Evolutionary conservation across 2,113 vertebrate genomes (phyloP).

Genomic region (Steatornis caripensis): DNA sequence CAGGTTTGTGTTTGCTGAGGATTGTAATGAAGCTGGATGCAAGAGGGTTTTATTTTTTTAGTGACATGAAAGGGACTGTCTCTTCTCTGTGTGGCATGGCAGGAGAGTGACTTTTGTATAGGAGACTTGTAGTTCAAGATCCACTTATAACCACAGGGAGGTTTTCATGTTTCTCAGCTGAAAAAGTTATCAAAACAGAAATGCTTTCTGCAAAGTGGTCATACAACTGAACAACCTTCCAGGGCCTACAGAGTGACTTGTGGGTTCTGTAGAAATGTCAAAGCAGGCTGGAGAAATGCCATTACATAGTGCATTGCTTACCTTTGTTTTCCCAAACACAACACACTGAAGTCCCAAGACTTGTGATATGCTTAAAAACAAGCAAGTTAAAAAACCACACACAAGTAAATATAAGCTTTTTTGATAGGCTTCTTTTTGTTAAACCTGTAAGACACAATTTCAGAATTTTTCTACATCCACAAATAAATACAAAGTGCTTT

Average conservation of each 20-base stretch:
- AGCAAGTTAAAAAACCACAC: not conserved
- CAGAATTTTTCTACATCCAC: not conserved
- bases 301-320: not conserved
- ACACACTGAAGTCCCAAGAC: not conserved
- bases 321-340: not conserved
- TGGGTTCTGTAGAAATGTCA: not conserved
- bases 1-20: not conserved
- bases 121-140: not conserved
- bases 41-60: too few species aligned
- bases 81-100: not conserved
- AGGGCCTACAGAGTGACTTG: too few species aligned
- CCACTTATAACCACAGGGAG: not conserved
- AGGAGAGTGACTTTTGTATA: not conserved
- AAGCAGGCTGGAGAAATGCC: not conserved
- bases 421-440: not conserved
- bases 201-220: not conserved
- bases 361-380: not conserved
- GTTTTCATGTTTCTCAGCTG: not conserved
- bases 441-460: not conserved
- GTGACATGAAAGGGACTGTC: not conserved
- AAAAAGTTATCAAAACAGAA: not conserved
- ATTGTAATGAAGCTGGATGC: too few species aligned
- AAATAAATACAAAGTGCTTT: too few species aligned
- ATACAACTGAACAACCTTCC: not conserved
- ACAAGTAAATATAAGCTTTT: not conserved